These are phyloP conservation scores for Palythoa grandiflora DNA, from an alignment of 92 coral and sea anemone species.

Conservation along the genomic window DNA sequence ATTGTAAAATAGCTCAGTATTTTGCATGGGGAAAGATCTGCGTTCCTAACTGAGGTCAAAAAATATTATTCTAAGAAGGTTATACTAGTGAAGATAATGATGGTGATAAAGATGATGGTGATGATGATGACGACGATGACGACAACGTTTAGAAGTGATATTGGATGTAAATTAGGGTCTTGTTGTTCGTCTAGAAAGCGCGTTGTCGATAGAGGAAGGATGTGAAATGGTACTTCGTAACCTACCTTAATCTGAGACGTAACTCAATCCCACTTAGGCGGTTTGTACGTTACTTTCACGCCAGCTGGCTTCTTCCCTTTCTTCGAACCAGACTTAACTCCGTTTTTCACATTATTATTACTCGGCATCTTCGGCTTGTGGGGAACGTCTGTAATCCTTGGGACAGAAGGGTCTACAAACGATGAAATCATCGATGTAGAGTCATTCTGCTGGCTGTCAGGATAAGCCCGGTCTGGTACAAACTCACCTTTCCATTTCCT, in stretches of 20 bases:
- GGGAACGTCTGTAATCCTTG: constrained; percentile 95
- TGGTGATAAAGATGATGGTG: too few species aligned
- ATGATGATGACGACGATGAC: too few species aligned
- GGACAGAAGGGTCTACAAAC: constrained; percentile 91
- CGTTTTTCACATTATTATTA: constrained; percentile 49
- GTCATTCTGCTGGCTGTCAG: constrained; percentile 66
- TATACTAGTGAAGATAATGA: too few species aligned
- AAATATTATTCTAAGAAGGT: too few species aligned
- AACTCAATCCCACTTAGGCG: constrained; percentile 87
- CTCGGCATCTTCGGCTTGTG: constrained; percentile 72
- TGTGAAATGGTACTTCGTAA: too few species aligned
- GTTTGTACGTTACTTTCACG: constrained; percentile 89
- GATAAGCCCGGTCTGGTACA: constrained; percentile 83
- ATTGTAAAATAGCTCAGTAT: too few species aligned
- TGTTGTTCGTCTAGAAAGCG: too few species aligned
- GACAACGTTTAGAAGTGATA: too few species aligned
- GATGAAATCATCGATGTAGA: constrained; percentile 78
- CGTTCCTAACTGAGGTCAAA: too few species aligned
- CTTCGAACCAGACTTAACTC: constrained; percentile 63
- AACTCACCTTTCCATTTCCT: constrained; percentile 96
- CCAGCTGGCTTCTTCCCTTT: constrained; percentile 88
- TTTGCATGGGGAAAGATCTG: too few species aligned
- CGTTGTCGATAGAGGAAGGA: too few species aligned
- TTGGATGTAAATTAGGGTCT: too few species aligned
- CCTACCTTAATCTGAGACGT: background rate